Evolutionary conservation across 2,888 invertebrate genomes (phyloP).

Genomic region (Orthosia cruda): DNA sequence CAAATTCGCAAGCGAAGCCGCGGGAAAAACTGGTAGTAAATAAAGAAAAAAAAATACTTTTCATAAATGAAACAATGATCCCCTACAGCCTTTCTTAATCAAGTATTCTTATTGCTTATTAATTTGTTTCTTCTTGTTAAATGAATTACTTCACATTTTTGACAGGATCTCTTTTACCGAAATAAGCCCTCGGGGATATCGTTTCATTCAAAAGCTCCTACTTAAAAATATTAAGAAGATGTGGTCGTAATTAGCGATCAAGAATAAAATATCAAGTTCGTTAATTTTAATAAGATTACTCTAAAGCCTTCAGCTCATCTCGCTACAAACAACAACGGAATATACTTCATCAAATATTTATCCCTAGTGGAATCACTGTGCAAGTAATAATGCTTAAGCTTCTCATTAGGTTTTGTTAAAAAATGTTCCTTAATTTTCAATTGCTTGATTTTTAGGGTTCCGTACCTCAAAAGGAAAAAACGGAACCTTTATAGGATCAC

Average conservation of each 20-base stretch:
- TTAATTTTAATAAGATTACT: constrained; percentile 70
- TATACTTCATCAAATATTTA: constrained; percentile 51
- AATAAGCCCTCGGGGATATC: constrained; percentile 62
- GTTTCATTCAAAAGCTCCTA: constrained; percentile 57
- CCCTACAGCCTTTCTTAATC: constrained; percentile 33
- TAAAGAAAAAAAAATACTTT: constrained; percentile 7
- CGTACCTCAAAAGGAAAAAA: no score
- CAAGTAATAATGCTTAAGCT: constrained; percentile 25
- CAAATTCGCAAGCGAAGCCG: no score
- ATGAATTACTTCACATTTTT: constrained; percentile 69
- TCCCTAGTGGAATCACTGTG: constrained; percentile 31
- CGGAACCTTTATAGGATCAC: no score
- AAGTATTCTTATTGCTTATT: constrained; percentile 63
- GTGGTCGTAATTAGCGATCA: constrained; percentile 56
- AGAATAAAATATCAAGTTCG: constrained; percentile 68
- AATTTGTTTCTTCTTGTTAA: constrained; percentile 65
- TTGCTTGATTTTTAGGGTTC: no score
- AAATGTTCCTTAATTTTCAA: constrained; percentile 3
- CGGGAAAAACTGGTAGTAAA: neutral
- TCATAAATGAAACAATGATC: constrained; percentile 39
- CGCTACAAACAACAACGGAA: constrained; percentile 59
- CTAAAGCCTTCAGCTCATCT: constrained; percentile 56
- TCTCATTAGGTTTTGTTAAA: constrained; percentile 56
- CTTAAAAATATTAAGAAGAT: constrained; percentile 60
- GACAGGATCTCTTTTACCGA: constrained; percentile 51